Base-by-base conservation (phyloP, 2,797 vertebrate species). In the Ispidina picta region DNA sequence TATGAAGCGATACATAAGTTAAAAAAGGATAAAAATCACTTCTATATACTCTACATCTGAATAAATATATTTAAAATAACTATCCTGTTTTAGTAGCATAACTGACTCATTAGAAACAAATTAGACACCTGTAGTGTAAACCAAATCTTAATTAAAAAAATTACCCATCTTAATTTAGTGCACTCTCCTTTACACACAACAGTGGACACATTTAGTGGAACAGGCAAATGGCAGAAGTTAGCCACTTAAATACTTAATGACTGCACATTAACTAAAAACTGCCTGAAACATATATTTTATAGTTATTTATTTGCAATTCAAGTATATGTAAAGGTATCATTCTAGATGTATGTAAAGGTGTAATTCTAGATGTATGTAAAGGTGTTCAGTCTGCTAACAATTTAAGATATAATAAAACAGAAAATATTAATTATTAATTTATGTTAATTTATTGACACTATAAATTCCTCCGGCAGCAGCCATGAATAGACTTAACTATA, bases 261-360 rank as follows among this genome's bases (percentile, higher is more conserved):
- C 12, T 29, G 39, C 56, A 86, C 56, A 64, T 89, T 90, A 86
- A 91, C 93, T 75, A 90, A 86, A 89, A 96, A 68, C 21, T 66
- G 31, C 41, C 28, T 68, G 39, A 41, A 83, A 78, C 46, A 56
- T 86, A 69, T 69, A 81, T 83, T 91, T 88, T 73, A 16, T 48
- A 60, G 41, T 81, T 63, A 93, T 95, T 95, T 93, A 77, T 92
- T 90, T 92, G 79, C 59, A 92, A 91, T 93, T 86, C 56, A 82
- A 86, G 87, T 78, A 26, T 68, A 37, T 37, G 37, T 37, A 37
- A 37, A 37, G 37, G 37, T 94, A 87, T 90, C 37, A 37, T 37
- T 89, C 65, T 86, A 83, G 64, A 69, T 71, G 37, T 82, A 70
- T 63, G 25, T 76, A 89, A 78, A 88, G 64, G 17, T 0, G 0